Evolutionary conservation across 2,888 invertebrate species (phyloP).

Genomic region (Congeria kusceri): DNA sequence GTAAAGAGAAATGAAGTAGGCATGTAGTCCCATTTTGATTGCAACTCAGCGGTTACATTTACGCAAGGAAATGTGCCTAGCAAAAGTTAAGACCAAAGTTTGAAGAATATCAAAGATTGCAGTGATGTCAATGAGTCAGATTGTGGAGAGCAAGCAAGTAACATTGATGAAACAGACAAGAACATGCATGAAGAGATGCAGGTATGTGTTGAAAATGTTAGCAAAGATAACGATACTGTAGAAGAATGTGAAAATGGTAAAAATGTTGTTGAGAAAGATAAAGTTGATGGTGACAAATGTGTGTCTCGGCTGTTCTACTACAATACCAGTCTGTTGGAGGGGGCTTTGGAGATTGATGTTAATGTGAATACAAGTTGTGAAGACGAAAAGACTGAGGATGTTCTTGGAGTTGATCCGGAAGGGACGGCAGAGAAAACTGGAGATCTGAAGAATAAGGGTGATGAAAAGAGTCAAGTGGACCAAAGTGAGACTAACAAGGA

Average conservation of each 20-base stretch:
- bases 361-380: too few species aligned
- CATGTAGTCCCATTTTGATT: too few species aligned
- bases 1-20: too few species aligned
- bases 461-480: too few species aligned
- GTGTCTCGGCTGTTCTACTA: neutral
- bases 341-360: slow-evolving; percentile 28
- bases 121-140: neutral
- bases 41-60: neutral
- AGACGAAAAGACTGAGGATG: too few species aligned
- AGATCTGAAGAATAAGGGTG: too few species aligned
- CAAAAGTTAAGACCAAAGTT: neutral
- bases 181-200: neutral
- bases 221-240: slow-evolving; percentile 2
- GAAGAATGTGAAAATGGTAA: neutral
- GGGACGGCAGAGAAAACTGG: too few species aligned
- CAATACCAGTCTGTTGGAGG: slow-evolving; percentile 34
- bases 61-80: neutral
- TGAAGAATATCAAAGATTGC: neutral
- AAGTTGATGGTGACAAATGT: neutral
- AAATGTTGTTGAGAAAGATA: slow-evolving; percentile 1
- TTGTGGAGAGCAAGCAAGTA: neutral
- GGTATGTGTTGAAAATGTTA: neutral
- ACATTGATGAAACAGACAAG: neutral
- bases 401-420: too few species aligned
- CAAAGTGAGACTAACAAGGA: too few species aligned